Evolutionary conservation across 2,888 invertebrate genomes (phyloP).

Genomic region (Apomyelois bistriatella): DNA sequence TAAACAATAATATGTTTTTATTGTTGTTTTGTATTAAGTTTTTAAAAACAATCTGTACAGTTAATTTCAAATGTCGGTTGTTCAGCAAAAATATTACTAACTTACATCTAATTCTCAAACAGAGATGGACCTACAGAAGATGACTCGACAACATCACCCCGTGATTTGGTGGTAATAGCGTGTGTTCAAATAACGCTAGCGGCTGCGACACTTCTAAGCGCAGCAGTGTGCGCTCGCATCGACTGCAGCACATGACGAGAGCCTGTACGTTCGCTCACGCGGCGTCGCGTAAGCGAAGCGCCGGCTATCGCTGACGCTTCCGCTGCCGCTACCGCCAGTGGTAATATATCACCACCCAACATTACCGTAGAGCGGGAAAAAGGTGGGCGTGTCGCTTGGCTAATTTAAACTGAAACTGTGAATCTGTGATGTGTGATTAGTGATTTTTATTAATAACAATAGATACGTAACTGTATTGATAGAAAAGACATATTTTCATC

Average conservation of each 20-base stretch:
- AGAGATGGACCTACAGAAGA: constrained; percentile 62
- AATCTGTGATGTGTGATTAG: background rate
- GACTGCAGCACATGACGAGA: constrained; percentile 74
- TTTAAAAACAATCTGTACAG: too few relatives aligned
- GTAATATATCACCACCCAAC: constrained; percentile 43
- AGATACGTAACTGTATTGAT: too few relatives aligned
- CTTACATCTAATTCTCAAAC: constrained; percentile 14
- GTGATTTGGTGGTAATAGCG: constrained; percentile 71
- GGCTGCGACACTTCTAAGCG: constrained; percentile 70
- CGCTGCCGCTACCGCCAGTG: constrained; percentile 39
- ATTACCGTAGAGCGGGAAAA: constrained; percentile 58
- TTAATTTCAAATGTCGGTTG: too few relatives aligned
- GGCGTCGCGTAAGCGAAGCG: constrained; percentile 59
- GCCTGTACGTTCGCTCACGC: constrained; percentile 59
- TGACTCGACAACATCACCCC: constrained; percentile 59
- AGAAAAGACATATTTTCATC: too few relatives aligned
- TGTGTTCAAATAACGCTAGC: constrained; percentile 73
- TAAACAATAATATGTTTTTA: too few relatives aligned
- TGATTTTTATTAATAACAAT: too few relatives aligned
- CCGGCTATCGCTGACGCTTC: constrained; percentile 42
- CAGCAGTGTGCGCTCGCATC: constrained; percentile 75
- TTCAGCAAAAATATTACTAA: too few relatives aligned
- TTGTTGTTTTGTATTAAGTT: too few relatives aligned
- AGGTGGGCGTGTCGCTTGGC: constrained; percentile 80
- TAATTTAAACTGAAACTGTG: constrained; percentile 48